Evolutionary conservation across 2,797 vertebrate species (phyloP).

Genomic region (Sebastes wilsoni): DNA sequence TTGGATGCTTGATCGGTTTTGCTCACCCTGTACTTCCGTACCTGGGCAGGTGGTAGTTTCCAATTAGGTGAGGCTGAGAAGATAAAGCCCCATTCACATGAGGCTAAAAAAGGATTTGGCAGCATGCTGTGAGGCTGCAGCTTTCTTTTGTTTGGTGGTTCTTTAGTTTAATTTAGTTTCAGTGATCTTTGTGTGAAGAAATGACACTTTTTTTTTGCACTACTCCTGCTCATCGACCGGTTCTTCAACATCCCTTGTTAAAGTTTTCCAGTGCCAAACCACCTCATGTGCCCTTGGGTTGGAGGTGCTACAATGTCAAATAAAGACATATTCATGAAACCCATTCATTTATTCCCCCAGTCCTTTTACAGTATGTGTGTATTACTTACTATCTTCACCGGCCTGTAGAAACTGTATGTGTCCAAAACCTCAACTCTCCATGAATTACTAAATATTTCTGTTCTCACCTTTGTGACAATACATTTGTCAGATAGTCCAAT

Average conservation of each 20-base stretch:
- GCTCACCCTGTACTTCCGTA: too few species aligned
- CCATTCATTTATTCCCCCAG: neutral
- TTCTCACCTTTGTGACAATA: neutral
- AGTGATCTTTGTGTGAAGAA: too few species aligned
- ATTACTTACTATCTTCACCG: neutral
- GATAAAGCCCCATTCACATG: neutral
- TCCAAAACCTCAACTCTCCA: neutral
- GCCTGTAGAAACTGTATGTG: neutral
- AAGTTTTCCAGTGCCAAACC: too few species aligned
- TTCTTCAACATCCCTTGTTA: too few species aligned
- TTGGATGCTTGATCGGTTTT: neutral
- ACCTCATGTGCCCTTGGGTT: too few species aligned
- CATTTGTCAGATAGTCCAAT: neutral
- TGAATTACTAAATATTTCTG: neutral
- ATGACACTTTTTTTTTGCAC: too few species aligned
- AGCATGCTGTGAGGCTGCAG: neutral
- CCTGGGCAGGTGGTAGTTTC: too few species aligned
- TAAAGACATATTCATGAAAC: neutral
- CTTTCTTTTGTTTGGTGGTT: neutral
- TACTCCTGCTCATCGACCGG: too few species aligned
- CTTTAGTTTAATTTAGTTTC: neutral
- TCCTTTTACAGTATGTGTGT: neutral
- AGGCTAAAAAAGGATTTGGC: neutral
- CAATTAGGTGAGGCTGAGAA: too few species aligned
- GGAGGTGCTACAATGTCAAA: neutral